Percentiles rank a stretch among this genome's conserved stretches.
Conservation (phyloP, 2,888 invertebrate genomes). For the Eudemis profundana region DNA sequence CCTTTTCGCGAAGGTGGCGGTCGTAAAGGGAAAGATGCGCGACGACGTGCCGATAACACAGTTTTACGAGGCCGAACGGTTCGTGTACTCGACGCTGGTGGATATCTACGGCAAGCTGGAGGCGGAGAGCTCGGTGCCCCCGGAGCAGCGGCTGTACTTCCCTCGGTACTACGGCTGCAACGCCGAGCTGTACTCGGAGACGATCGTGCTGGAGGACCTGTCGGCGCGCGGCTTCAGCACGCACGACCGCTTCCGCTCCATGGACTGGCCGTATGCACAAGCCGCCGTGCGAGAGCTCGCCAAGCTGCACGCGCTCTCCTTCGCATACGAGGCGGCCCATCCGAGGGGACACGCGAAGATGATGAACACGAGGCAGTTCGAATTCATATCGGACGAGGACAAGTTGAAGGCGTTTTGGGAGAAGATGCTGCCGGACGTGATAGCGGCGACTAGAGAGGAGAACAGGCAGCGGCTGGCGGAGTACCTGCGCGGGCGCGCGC, state of each 20-base stretch:
- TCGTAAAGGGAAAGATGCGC: conserved; percentile 52
- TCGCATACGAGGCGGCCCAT: conserved; percentile 62
- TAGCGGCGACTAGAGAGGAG: conserved; percentile 51
- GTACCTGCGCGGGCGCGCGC: too few species aligned
- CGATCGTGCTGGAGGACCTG: conserved; percentile 63
- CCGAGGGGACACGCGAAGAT: conserved; percentile 54
- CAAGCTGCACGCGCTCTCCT: conserved; percentile 68
- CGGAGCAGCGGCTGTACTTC: conserved; percentile 53
- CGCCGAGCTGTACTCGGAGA: conserved; percentile 53
- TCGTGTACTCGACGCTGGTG: conserved; percentile 51
- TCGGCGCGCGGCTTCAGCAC: conserved; percentile 55
- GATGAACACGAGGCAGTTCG: neutral
- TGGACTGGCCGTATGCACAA: conserved; percentile 62
- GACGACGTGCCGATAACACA: conserved; percentile 49
- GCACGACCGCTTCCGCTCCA: conserved; percentile 53
- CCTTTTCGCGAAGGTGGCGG: conserved; percentile 63
- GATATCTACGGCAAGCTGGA: conserved; percentile 52
- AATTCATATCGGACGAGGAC: neutral
- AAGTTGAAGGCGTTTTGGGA: too few species aligned
- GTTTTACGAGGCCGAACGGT: conserved; percentile 55
- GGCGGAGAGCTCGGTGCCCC: conserved; percentile 51
- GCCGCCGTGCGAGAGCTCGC: conserved; percentile 59
- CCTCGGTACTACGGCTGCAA: conserved; percentile 58
- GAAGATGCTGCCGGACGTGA: conserved; percentile 43
- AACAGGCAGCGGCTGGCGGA: too few species aligned